phyloP scores from a whole-genome alignment of 1,140 invertebrate species.

The silkworm (Bombyx mori) region ASM3026992v2 NC_085117.1:786001-786500 shows the following conservation, averaged over 20 bases:
- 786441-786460: too few relatives aligned
- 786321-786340: constrained; percentile 51
- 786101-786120: constrained; percentile 15
- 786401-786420: not conserved
- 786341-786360: not conserved
- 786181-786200: constrained; percentile 21
- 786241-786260: too few relatives aligned
- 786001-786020: constrained; percentile 40
- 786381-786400: not conserved
- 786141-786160: not conserved
- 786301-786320: constrained; percentile 41
- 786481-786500: not conserved
- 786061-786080: constrained; percentile 20
- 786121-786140: constrained; percentile 7
- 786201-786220: constrained; percentile 40
- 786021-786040: constrained; percentile 49
- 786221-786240: constrained; percentile 19
- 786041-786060: too few relatives aligned
- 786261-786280: too few relatives aligned
- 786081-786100: constrained; percentile 1
- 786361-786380: not conserved
- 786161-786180: constrained; percentile 23
- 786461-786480: not conserved
- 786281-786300: not conserved
- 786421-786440: too few relatives aligned